Base-by-base conservation (phyloP, 2,888 invertebrate species). In the Ametastegia equiseti region DNA sequence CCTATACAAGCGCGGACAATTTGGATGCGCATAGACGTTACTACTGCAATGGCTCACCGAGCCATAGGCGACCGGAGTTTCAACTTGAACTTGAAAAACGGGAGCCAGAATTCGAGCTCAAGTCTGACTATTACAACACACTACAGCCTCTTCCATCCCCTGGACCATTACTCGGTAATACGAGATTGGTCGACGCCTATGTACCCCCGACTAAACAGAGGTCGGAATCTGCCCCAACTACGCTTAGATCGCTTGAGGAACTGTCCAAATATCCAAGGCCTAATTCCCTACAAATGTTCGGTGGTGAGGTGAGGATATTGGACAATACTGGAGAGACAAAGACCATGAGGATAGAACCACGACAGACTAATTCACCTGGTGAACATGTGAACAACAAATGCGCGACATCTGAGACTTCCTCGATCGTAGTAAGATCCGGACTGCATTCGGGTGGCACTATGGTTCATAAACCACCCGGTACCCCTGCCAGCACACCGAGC, bases 401-500 rank as follows among this genome's bases (percentile, higher is more conserved):
- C 83, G 85, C 85, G 1, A 87, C 87, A 0, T 85, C 90, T n/a
- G 94, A 95, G 89, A 94, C 94, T 19, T 94, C 95, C 82, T 95
- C 94, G 81, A 94, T 96, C 83, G 96, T 97, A 83, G 96, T 97
- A 27, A 95, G 96, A 87, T 96, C 97, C 0, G 96, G 96, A 0
- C 92, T 97, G 81, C 95, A 97, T 88, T 97, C 97, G 0, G 97
- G 97, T 39, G 97, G 97, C 19, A 97, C 96, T n/a, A 95, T 95
- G 88, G 93, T 94, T 63, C 94, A 94, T 87, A 93, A 94, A 90
- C 93, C 94, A 83, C 93, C 93, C 80, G 84, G 86, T 77, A 80
- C 86, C 73, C 67, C 90, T 85, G 81, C 83, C 80, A 82, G 84
- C 69, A 84, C 86, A n/a, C 84, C 89, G 7, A 86, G 82, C 81